phyloP scores from a whole-genome alignment of 35 echinoderm and acorn worm genomes.

The Apostichopus parvimensis region DNA sequence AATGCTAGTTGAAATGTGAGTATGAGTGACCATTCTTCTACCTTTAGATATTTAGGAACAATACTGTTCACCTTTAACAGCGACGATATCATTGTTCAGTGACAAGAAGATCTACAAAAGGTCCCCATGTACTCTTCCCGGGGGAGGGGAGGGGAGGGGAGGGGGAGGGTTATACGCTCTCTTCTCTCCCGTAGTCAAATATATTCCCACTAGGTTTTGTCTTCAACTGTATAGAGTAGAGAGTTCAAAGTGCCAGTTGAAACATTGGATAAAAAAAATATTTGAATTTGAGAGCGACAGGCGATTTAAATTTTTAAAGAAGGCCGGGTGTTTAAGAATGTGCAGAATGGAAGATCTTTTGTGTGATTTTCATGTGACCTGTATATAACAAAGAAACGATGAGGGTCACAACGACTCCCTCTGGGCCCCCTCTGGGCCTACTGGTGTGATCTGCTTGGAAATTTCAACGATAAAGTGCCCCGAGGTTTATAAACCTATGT shows the following conservation, averaged over 20 bases:
- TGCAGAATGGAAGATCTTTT: background rate
- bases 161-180: too few relatives aligned
- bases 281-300: background rate
- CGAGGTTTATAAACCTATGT: background rate
- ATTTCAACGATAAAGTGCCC: background rate
- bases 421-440: background rate
- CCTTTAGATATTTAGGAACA: too few relatives aligned
- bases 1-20: too few relatives aligned
- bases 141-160: too few relatives aligned
- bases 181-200: too few relatives aligned
- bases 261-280: background rate
- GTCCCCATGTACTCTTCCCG: too few relatives aligned
- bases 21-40: too few relatives aligned
- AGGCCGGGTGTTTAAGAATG: background rate
- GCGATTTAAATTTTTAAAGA: background rate
- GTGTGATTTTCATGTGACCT: background rate
- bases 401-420: background rate
- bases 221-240: too few relatives aligned
- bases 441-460: background rate
- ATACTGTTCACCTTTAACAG: too few relatives aligned
- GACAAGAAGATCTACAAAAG: too few relatives aligned
- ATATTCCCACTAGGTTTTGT: too few relatives aligned
- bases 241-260: background rate
- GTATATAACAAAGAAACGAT: background rate
- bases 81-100: too few relatives aligned